phyloP scores from a whole-genome alignment of 2,888 invertebrate species.

The Caenorhabditis virilis region DNA sequence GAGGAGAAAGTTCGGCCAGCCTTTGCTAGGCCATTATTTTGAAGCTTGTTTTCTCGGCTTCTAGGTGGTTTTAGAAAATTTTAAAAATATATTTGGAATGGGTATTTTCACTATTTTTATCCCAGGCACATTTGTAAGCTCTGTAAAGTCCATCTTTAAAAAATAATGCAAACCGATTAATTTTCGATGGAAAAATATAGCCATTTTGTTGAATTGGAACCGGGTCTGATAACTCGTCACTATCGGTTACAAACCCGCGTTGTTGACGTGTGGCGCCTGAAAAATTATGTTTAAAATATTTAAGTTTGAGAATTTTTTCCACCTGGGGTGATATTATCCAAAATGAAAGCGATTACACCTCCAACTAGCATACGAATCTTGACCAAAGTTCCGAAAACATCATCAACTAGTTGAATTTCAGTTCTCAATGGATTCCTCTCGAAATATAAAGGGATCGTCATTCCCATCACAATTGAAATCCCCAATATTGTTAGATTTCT shows the following conservation, averaged over 20 bases:
- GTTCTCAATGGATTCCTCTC: conserved; percentile 41
- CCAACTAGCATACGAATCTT: conserved; percentile 68
- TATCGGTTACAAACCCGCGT: no score
- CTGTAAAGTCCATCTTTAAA: no score
- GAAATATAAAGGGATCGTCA: conserved; percentile 49
- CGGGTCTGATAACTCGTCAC: conserved; percentile 11
- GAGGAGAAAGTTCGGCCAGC: no score
- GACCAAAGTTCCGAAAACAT: background rate
- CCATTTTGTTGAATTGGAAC: conserved; percentile 17
- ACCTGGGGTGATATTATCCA: conserved; percentile 64
- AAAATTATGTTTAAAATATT: background rate
- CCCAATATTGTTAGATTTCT: conserved; percentile 61
- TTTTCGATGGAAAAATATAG: conserved; percentile 21
- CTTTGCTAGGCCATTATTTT: no score
- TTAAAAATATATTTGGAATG: no score
- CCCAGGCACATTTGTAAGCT: no score
- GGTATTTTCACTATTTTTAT: no score
- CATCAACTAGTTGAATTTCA: conserved; percentile 11
- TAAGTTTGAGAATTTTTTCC: background rate
- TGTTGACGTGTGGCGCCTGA: conserved; percentile 18
- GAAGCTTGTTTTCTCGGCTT: no score
- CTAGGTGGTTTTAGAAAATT: no score
- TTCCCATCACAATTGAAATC: conserved; percentile 52
- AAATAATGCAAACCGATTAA: no score
- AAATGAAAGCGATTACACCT: conserved; percentile 70